Evolutionary conservation across 2,797 vertebrate genomes (phyloP), one percentile per base, ranked within the genome.

Genomic region (Sciurus vulgaris): DNA sequence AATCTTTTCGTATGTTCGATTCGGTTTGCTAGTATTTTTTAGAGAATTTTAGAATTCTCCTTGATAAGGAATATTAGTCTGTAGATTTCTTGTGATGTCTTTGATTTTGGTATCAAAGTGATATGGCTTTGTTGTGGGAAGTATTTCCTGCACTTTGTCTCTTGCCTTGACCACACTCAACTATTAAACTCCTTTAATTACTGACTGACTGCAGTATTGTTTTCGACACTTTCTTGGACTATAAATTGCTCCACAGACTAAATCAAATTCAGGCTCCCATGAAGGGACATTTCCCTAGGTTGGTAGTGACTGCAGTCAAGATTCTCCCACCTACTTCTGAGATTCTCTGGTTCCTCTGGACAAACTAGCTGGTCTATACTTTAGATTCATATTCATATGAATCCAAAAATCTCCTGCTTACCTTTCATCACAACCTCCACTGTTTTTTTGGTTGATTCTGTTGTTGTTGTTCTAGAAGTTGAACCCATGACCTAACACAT

Each of bases 1-100:
- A 86, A 83, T 74, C 22, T 89, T 74, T 81, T 73, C 90, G 30
- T 90, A 63, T 70, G 11, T 82, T 91, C 11, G 18, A 67, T 54
- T 95, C 7, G 24, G 15, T 91, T 95, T 76, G 67, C 15, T 81
- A 85, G 24, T 83, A 49, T 67, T 85, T 90, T n/a, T 14, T 47
- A 47, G n/a, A 90, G 33, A 17, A 63, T 87, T 90, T 86, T 92
- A 86, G 56, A 81, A 65, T 61, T 10, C 33, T 2, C 61, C n/a
- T 78, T 70, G 69, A 73, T 67, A 78, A 51, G 17, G 47, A 20
- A 38, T 86, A 30, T 69, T 95, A 54, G 12, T 89, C 17, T 86
- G 15, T 73, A 70, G 59, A 59, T 95, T 89, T 89, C 54, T 92
- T 77, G 51, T 69, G 15, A 67, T 78, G 44, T 72, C 26, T n/a